Evolutionary conservation across 2,113 vertebrate species (phyloP), one percentile per base, ranked within the genome.

Genomic region (Budorcas taxicolor): DNA sequence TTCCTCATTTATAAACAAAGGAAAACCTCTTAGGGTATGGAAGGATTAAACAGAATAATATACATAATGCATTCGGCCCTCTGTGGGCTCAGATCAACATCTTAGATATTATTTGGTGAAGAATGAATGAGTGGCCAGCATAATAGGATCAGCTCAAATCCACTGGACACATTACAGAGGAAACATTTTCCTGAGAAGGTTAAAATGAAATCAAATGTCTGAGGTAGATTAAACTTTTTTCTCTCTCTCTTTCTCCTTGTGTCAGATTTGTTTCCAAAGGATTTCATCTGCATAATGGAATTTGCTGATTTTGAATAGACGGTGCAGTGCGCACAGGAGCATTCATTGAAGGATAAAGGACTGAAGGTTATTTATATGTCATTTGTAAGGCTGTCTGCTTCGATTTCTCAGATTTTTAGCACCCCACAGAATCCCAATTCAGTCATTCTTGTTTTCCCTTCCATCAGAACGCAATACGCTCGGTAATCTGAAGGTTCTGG

Each of bases 261-360:
- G 71, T 95, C 90, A 97, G 87, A 81, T 90, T 94, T 96, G 90
- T 95, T 97, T 97, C 95, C 93, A 83, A 19, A 45, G 89, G 57
- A 97, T 93, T 98, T 97, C 88, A 93, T 97, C 81, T 97, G 94
- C 83, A 88, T 97, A 94, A 96, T 97, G 86, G 93, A 87, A 87
- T 93, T 55, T 76, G 57, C 87, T 52, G 50, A 90, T 95, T 93
- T 58, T 87, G 82, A 97, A 53, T 86, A 95, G 55, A 93, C 19
- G 47, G 36, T 55, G 47, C 29, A 4, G 12, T 83, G 80, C 5
- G 23, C 53, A 45, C 74, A 50, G 53, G 17, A 83, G 60, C 57
- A 21, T 74, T 58, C 78, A 74, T 14, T 2, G 21, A 71, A 85
- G 84, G 40, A 53, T 86, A 76, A 89, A 87, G 29, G 23, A 36